Evolutionary conservation across 2,797 vertebrate genomes (phyloP), one percentile per base, ranked within the genome.

Genomic region (Muraenolepis orangiensis): DNA sequence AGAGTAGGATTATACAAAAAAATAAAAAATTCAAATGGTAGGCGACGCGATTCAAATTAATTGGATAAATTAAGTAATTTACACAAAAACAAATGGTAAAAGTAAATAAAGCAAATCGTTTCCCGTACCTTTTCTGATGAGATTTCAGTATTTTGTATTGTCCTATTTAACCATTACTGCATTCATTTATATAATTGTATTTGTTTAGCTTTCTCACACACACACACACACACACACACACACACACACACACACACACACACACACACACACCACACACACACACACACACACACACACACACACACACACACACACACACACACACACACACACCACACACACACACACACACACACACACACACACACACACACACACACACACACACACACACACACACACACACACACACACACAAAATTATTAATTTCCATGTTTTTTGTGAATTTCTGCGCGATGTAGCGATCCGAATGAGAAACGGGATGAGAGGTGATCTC

Each of bases 401-500:
- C 6, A n/a, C 16, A 0, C 16, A 4, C 46, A 16, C 46, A 16
- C 3, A 51, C 46, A 51, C 18, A 20, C 16, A 20, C 6, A n/a
- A n/a, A n/a, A 18, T 51, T 5, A 51, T 51, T 51, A 6, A 20
- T 51, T 51, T 6, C 18, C 46, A 51, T 16, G 5, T 3, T 16
- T n/a, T 18, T 20, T 51, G 46, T 51, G 3, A 14, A 42, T 38
- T 38, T n/a, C n/a, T n/a, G n/a, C 36, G 11, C 5, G 12, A 38
- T 38, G 36, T 10, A 38, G 5, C 4, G 11, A 38, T 38, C 4
- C 4, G 12, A 38, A 38, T 12, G 36, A 11, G 36, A 38, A 7
- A 12, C 12, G 36, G 1, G 36, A 5, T 70, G 34, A 18, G n/a
- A 32, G 2, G 38, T 42, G 6, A 42, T 28, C 78, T 11, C 96